Percentiles rank a stretch among this genome's conserved stretches.
phyloP scores from a whole-genome alignment of 1,140 invertebrate genomes.

The Heliothis virescens region DNA sequence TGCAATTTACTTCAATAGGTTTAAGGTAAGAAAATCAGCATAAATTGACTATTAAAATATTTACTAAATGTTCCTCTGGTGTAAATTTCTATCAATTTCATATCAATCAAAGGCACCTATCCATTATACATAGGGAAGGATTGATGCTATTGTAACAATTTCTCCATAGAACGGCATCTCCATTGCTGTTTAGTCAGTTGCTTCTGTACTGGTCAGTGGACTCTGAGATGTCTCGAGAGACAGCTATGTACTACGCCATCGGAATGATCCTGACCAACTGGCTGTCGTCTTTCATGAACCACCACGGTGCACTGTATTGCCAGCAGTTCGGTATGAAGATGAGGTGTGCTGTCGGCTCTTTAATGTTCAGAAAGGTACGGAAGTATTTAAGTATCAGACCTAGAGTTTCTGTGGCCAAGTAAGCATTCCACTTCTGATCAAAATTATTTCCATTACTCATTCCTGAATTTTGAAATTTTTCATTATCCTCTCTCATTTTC shows the following conservation, averaged over 20 bases:
- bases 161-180: constrained; percentile 77
- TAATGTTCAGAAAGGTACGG: constrained; percentile 89
- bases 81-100: no score
- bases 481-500: no score
- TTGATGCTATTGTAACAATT: constrained; percentile 48
- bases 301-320: constrained; percentile 82
- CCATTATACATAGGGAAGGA: no score
- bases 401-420: not conserved
- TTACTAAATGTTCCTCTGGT: no score
- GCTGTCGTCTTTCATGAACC: constrained; percentile 71
- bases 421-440: no score
- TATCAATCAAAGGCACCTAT: no score
- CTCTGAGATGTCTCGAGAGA: constrained; percentile 56
- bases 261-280: constrained; percentile 74
- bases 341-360: constrained; percentile 87
- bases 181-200: constrained; percentile 86
- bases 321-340: constrained; percentile 88
- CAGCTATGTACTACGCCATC: constrained; percentile 75
- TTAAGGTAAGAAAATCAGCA: constrained; percentile 63
- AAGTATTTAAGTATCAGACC: not conserved
- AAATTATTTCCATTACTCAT: no score
- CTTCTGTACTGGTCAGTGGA: constrained; percentile 86
- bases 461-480: no score
- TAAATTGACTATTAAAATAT: no score
- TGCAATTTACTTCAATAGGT: constrained; percentile 70